Evolutionary conservation across 2,888 invertebrate genomes (phyloP).

Genomic region (Nineta flava): DNA sequence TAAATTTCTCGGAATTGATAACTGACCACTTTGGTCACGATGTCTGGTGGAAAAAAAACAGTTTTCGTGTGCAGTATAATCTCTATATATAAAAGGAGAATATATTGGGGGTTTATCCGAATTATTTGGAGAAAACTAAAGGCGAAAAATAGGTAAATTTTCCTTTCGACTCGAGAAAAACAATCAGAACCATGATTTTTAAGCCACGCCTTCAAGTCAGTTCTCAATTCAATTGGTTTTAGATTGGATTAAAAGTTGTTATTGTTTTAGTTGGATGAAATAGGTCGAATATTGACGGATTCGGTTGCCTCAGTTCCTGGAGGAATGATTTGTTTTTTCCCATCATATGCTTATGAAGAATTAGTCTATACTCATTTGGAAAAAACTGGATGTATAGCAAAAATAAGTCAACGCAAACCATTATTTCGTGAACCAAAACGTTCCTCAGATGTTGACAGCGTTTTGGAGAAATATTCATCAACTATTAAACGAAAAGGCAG

Average conservation of each 20-base stretch:
- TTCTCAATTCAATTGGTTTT: too few relatives aligned
- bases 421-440: slow-evolving; percentile 66
- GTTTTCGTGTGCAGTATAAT: too few relatives aligned
- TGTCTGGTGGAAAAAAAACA: too few relatives aligned
- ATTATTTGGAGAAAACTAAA: too few relatives aligned
- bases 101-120: too few relatives aligned
- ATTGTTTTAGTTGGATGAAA: slow-evolving; percentile 50
- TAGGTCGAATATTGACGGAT: slow-evolving; percentile 57
- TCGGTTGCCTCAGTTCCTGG: slow-evolving; percentile 75
- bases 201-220: too few relatives aligned
- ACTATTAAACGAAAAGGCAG: slow-evolving; percentile 29
- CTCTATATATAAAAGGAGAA: too few relatives aligned
- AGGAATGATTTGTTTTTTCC: slow-evolving; percentile 86
- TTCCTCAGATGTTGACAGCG: slow-evolving; percentile 52
- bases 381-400: slow-evolving; percentile 42
- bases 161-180: too few relatives aligned
- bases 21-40: too few relatives aligned
- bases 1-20: too few relatives aligned
- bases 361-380: slow-evolving; percentile 45
- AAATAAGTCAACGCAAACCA: slow-evolving; percentile 51
- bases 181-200: too few relatives aligned
- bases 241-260: slow-evolving; percentile 6
- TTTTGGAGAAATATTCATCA: slow-evolving; percentile 49
- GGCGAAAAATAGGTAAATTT: too few relatives aligned
- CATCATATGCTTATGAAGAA: slow-evolving; percentile 82